Percentiles rank a stretch among this genome's conserved stretches.
Evolutionary conservation across 2,113 vertebrate species (phyloP).

Genomic region (Engystomops pustulosus): DNA sequence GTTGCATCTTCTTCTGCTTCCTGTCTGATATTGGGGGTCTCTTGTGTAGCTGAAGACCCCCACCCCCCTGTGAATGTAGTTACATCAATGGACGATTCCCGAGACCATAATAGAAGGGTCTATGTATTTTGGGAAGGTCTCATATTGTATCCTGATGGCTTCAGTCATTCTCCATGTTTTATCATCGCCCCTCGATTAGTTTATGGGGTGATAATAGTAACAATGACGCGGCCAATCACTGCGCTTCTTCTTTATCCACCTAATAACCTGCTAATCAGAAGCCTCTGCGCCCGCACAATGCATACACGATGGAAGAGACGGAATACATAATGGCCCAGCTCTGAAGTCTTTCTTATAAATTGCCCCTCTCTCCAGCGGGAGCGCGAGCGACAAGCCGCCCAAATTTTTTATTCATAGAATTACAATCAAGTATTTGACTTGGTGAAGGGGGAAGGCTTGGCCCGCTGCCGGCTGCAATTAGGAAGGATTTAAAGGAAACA

Average conservation of each 20-base stretch:
- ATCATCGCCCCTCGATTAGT: too few relatives aligned
- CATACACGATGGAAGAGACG: background rate
- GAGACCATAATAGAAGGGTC: too few relatives aligned
- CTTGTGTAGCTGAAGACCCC: too few relatives aligned
- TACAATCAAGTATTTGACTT: background rate
- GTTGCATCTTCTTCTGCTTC: too few relatives aligned
- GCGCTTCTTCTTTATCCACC: background rate
- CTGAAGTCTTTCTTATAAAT: background rate
- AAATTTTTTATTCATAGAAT: slow-evolving; percentile 1
- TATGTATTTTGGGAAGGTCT: too few relatives aligned
- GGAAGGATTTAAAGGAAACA: background rate
- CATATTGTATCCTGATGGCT: background rate
- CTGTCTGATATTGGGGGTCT: too few relatives aligned
- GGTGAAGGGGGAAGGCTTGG: background rate
- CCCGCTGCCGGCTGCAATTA: slow-evolving; percentile 2
- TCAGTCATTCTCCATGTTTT: too few relatives aligned
- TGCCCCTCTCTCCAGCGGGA: background rate
- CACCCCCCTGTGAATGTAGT: too few relatives aligned
- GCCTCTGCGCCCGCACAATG: background rate
- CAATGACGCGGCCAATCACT: background rate
- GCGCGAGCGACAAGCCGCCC: background rate
- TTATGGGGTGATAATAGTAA: background rate
- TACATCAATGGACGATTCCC: too few relatives aligned
- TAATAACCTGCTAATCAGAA: background rate
- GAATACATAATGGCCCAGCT: background rate